Evolutionary conservation across 2,113 vertebrate genomes (phyloP).

Genomic region (Apodemus sylvaticus): DNA sequence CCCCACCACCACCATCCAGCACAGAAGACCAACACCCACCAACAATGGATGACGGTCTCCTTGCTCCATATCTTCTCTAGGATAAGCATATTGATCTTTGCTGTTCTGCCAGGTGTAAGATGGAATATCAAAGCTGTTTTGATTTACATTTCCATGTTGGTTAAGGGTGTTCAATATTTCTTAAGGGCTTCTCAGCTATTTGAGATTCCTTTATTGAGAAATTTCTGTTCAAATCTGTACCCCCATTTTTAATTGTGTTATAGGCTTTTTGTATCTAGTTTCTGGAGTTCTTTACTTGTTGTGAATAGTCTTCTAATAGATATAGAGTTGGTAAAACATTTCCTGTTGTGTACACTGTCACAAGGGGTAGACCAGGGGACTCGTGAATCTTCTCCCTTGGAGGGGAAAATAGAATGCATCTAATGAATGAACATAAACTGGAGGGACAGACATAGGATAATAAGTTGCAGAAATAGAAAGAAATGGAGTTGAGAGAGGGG

Average conservation of each 20-base stretch:
- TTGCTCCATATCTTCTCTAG: neutral
- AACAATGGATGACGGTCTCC: neutral
- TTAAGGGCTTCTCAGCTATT: too few relatives aligned
- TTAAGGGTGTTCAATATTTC: neutral
- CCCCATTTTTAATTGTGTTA: neutral
- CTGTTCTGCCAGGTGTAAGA: neutral
- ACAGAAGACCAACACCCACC: neutral
- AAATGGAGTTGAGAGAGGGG: neutral
- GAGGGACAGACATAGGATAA: neutral
- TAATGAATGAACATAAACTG: neutral
- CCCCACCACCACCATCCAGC: too few relatives aligned
- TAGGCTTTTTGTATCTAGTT: neutral
- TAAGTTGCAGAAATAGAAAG: neutral
- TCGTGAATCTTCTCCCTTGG: neutral
- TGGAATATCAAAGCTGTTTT: neutral
- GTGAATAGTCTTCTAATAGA: neutral
- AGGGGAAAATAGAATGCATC: neutral
- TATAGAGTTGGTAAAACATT: neutral
- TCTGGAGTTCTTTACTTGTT: neutral
- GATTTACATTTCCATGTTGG: neutral
- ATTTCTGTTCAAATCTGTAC: neutral
- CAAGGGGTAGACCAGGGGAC: neutral
- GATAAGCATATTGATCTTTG: neutral
- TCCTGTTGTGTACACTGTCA: neutral
- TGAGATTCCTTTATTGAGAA: neutral